Evolutionary conservation across 1,140 invertebrate species (phyloP).

Genomic region (Bombyx mandarina): DNA sequence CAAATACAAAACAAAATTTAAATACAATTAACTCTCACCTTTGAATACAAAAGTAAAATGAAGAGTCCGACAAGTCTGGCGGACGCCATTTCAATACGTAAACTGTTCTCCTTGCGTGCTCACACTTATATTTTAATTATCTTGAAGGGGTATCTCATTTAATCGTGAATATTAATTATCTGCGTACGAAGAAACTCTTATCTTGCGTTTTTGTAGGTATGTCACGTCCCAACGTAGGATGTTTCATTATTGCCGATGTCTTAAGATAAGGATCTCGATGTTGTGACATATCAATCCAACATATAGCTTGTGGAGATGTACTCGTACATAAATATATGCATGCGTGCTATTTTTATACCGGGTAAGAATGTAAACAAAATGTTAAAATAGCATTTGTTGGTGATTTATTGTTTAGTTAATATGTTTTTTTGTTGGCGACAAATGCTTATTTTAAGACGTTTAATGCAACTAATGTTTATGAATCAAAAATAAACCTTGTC

Average conservation of each 20-base stretch:
- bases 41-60: slow-evolving; percentile 18
- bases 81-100: slow-evolving; percentile 30
- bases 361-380: no score
- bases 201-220: slow-evolving; percentile 16
- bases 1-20: background rate
- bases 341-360: no score
- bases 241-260: background rate
- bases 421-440: no score
- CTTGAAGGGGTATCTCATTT: slow-evolving; percentile 20
- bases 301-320: no score
- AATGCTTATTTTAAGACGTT: no score
- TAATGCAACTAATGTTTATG: no score
- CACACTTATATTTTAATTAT: slow-evolving; percentile 36
- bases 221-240: slow-evolving; percentile 13
- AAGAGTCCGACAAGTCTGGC: slow-evolving; percentile 21
- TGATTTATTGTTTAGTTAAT: no score
- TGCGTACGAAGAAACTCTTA: slow-evolving; percentile 15
- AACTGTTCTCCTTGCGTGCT: slow-evolving; percentile 19
- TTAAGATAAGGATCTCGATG: no score
- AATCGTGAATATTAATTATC: slow-evolving; percentile 24
- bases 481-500: no score
- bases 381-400: no score
- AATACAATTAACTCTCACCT: slow-evolving; percentile 20
- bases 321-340: no score
- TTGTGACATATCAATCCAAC: no score